Evolutionary conservation across 2,888 invertebrate species (phyloP), one percentile per base, ranked within the genome.

Genomic region (Laspeyria flexula): DNA sequence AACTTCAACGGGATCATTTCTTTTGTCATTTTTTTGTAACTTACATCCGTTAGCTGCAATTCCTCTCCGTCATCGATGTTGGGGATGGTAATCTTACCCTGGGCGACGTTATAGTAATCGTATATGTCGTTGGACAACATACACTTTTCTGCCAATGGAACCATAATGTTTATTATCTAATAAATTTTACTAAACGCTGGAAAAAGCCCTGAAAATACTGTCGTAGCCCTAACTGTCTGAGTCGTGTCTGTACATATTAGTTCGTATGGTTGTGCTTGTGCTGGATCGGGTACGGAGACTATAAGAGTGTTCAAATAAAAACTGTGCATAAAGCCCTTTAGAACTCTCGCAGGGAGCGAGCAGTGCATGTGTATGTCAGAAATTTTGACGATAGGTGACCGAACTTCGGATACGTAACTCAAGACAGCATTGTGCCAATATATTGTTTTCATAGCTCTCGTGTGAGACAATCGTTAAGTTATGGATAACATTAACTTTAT

Each of bases 11-110:
- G 65, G 60, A 40, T 54, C 57, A 63, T 47, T 51, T 56, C 30
- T 57, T 34, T 49, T 48, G n/a, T 55, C 42, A 54, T 55, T 65
- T 56, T 56, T 53, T 43, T 59, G 63, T 43, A 65, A 96, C 97
- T 97, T 96, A 97, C 97, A 93, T 97, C 97, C 77, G 97, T 97
- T 79, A 97, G 93, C 59, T 60, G 23, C 94, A 96, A 96, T 95
- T 99, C 99, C 92, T 99, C 99, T 83, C 95, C 95, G 91, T 99
- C 99, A 93, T 99, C 98, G 78, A 99, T 96, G 91, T 95, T 96
- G 81, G 99, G 98, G 90, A 99, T 99, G 81, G 96, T 96, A 86
- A 95, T 95, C 95, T 98, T 98, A 94, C 99, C 99, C 95, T 99
- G 99, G 82, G 99, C 94, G 85, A 98, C 97, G 95, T 96, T 97